Evolutionary conservation across 2,888 invertebrate genomes (phyloP), one percentile per base, ranked within the genome.

Genomic region (Atherix ibis): DNA sequence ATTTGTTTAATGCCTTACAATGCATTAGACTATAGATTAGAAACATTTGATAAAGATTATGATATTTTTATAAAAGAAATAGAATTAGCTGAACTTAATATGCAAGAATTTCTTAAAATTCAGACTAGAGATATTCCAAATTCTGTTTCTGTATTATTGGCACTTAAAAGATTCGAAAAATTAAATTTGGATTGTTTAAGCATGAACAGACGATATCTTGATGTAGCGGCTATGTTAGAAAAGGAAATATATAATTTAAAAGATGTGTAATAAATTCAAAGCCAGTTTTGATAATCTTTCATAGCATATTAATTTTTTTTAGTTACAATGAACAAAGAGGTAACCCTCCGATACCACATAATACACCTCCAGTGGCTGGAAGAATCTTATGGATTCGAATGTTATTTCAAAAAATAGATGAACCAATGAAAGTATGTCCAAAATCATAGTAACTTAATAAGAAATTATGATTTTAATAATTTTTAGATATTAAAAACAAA

Each of bases 301-400:
- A 15, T 8, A 15, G 16, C 6, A 22, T 22, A 8, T 22, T 22
- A 10, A 8, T 27, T 36, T 27, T 13, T 32, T 16, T 25, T 40
- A 70, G 73, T 36, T 87, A 88, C 48, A 82, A 85, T 41, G 76
- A 78, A 51, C 74, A 77, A 44, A 68, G 83, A 45, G 76, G 76
- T 36, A 67, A 73, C 43, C 84, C 87, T 1, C 70, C 73, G 2
- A 53, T 84, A 8, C 72, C 82, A 0, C 64, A 78, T 36, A 79
- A 81, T 49, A 70, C 78, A 65, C 82, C 88, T 3, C 83, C 85
- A 0, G 74, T 83, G 12, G 66, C 80, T 12, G 88, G 85, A 4
- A 69, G 84, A 48, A 73, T 89, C 14, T 67, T 74, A 52, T 89
- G 89, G 88, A 78, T 84, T 43, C 65, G 85, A 38, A 80, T 82